A percentile compares a stretch with the other conserved stretches of the same genome.
phyloP scores from a whole-genome alignment of 2,113 vertebrate species.

The Cettia cetti region DNA sequence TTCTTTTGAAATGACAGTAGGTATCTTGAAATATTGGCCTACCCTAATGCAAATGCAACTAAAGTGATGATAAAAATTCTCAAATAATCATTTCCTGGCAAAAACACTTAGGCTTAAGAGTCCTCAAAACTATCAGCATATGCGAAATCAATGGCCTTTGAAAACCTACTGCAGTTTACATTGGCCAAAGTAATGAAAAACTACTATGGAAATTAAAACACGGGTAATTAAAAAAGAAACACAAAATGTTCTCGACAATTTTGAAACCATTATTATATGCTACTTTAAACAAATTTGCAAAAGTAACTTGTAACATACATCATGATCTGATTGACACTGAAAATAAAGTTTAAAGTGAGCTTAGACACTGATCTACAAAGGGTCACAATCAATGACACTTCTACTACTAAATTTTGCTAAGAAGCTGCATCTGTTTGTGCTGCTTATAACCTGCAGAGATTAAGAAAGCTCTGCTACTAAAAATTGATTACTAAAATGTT shows the following conservation, averaged over 20 bases:
- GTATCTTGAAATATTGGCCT: background rate
- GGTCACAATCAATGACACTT: background rate
- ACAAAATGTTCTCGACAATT: background rate
- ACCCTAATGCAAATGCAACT: background rate
- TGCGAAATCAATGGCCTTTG: background rate
- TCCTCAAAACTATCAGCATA: background rate
- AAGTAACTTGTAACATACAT: background rate
- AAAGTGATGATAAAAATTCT: background rate
- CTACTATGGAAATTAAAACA: background rate
- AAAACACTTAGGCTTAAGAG: background rate
- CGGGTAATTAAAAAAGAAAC: background rate
- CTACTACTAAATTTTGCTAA: background rate
- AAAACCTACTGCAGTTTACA: background rate
- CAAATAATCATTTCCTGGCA: slow-evolving; percentile 19
- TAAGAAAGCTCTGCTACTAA: background rate
- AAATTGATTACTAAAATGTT: background rate
- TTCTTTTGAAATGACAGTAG: background rate
- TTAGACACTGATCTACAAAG: background rate
- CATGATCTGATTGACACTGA: background rate
- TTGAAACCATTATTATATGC: background rate
- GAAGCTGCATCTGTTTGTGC: background rate
- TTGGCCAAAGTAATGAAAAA: background rate
- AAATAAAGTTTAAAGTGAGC: background rate
- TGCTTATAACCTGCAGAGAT: background rate
- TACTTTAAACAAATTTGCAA: background rate